Percentiles rank a stretch among this genome's conserved stretches.
phyloP scores from a whole-genome alignment of 2,113 vertebrate species.

The Promerops cafer region DNA sequence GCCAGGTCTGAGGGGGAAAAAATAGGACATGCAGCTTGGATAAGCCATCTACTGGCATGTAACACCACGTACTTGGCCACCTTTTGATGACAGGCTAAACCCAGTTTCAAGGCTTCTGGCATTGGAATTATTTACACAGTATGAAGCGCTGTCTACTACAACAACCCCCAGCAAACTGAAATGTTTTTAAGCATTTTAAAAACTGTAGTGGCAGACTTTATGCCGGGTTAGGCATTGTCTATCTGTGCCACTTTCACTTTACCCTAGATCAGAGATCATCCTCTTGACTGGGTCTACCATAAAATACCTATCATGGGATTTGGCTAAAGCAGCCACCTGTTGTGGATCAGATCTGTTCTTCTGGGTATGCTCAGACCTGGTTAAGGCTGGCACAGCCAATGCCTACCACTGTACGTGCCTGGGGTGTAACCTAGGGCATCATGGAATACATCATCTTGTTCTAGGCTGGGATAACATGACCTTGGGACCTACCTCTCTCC shows the following conservation, averaged over 20 bases:
- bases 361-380: neutral
- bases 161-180: neutral
- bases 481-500: neutral
- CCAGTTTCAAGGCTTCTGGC: neutral
- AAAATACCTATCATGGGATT: neutral
- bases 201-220: neutral
- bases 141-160: neutral
- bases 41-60: neutral
- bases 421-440: neutral
- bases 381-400: neutral
- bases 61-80: neutral
- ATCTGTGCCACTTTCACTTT: neutral
- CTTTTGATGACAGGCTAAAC: neutral
- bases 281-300: neutral
- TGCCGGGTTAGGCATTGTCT: neutral
- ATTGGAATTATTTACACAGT: neutral
- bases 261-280: neutral
- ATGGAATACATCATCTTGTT: neutral
- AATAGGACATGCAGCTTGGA: neutral
- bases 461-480: neutral
- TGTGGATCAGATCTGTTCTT: neutral
- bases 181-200: neutral
- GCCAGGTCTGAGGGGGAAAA: neutral
- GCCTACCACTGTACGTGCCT: neutral
- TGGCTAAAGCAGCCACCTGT: neutral